A percentile compares a stretch with the other conserved stretches of the same genome.
Conservation (phyloP, 1,140 invertebrate species). For the Tetraneura akinire region DNA sequence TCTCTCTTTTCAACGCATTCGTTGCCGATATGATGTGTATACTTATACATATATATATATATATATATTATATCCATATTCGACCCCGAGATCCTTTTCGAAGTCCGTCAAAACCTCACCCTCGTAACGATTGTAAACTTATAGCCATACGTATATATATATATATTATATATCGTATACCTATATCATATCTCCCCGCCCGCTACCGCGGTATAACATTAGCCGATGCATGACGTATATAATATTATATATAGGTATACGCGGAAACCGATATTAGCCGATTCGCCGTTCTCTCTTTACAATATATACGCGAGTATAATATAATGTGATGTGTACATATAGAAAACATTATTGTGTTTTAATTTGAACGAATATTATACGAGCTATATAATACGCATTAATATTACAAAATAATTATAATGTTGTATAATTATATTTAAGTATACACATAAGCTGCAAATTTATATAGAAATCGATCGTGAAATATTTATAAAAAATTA, state of each 20-base stretch:
- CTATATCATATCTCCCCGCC: neutral
- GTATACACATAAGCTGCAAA: too few relatives aligned
- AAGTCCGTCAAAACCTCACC: constrained; percentile 46
- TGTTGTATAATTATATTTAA: too few relatives aligned
- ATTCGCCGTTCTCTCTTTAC: neutral
- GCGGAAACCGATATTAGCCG: constrained; percentile 21
- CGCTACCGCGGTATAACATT: neutral
- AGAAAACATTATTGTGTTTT: too few relatives aligned
- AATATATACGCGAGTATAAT: too few relatives aligned
- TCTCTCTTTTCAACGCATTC: constrained; percentile 22
- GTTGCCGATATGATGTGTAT: too few relatives aligned
- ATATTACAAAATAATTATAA: too few relatives aligned
- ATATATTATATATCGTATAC: neutral
- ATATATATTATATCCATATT: neutral
- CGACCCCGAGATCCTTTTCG: constrained; percentile 25
- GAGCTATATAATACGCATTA: too few relatives aligned
- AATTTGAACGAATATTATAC: too few relatives aligned
- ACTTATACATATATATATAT: too few relatives aligned
- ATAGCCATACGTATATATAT: neutral
- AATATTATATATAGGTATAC: neutral
- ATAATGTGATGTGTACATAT: too few relatives aligned
- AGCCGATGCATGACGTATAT: neutral
- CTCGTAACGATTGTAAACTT: constrained; percentile 38
- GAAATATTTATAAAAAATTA: too few relatives aligned
- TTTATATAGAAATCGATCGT: too few relatives aligned